A percentile compares a stretch with the other conserved stretches of the same genome.
Evolutionary conservation across 2,113 vertebrate genomes (phyloP).

Genomic region (Girardinichthys multiradiatus): DNA sequence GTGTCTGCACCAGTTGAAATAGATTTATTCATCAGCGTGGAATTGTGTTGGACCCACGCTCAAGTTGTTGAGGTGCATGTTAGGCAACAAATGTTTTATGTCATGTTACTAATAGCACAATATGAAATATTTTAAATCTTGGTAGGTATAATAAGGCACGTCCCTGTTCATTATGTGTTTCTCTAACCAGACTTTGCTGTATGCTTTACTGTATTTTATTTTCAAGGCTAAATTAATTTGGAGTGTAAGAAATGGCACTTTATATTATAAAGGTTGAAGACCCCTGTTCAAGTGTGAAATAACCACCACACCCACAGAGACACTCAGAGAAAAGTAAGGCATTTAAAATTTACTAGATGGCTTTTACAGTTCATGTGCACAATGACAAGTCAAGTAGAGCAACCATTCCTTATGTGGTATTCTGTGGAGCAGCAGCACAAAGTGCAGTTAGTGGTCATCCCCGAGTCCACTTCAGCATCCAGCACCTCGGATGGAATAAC

Average conservation of each 20-base stretch:
- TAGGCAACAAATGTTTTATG: no score
- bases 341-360: constrained; percentile 20
- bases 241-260: background rate
- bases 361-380: constrained; percentile 23
- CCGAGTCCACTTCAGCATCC: constrained; percentile 42
- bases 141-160: background rate
- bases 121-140: background rate
- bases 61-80: no score
- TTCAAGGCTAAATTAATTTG: background rate
- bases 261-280: background rate
- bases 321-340: background rate
- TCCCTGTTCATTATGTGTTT: background rate
- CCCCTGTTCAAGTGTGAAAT: background rate
- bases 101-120: no score
- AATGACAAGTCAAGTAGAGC: constrained; percentile 21
- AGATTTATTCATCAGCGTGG: background rate
- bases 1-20: background rate
- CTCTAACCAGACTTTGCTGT: background rate
- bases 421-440: constrained; percentile 11
- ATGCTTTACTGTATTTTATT: background rate
- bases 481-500: constrained; percentile 42
- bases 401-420: constrained; percentile 11
- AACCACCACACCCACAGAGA: background rate
- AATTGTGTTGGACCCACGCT: background rate
- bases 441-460: constrained; percentile 55